These are phyloP conservation scores for Neolamprologus sp. DNA, from an alignment of 2,113 vertebrate genomes.

Conservation along the genomic window DNA sequence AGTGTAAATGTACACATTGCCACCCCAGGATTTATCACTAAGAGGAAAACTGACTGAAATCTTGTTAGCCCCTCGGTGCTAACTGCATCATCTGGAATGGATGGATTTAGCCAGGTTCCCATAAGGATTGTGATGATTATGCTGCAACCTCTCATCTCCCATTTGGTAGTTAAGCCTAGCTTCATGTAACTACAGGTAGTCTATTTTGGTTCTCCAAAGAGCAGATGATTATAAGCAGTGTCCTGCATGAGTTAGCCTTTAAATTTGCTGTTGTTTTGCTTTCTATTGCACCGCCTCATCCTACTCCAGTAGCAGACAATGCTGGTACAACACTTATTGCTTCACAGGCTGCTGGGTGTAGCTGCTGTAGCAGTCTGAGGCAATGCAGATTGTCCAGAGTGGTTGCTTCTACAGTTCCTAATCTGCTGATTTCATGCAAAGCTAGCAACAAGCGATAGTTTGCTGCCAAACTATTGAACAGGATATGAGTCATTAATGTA, in stretches of 20 bases:
- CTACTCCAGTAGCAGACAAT: accelerated
- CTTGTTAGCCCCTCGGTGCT: background rate
- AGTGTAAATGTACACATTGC: background rate
- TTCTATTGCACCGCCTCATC: accelerated
- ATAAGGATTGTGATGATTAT: background rate
- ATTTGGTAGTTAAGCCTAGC: background rate
- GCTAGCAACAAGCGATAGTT: background rate
- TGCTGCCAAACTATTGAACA: background rate
- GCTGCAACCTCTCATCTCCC: background rate
- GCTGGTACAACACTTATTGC: background rate
- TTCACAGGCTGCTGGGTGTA: background rate
- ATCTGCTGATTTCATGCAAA: background rate
- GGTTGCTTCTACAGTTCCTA: background rate
- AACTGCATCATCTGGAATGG: background rate
- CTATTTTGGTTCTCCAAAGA: background rate
- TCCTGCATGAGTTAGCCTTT: background rate
- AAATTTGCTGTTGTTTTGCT: background rate
- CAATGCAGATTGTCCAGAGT: background rate
- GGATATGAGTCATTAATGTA: accelerated
- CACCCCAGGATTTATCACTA: background rate
- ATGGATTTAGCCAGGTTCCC: background rate
- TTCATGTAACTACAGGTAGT: background rate
- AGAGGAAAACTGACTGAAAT: background rate
- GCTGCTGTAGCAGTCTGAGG: accelerated
- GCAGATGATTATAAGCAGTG: background rate